Conservation (phyloP, 2,888 invertebrate species). For the Eurytoma californica region DNA sequence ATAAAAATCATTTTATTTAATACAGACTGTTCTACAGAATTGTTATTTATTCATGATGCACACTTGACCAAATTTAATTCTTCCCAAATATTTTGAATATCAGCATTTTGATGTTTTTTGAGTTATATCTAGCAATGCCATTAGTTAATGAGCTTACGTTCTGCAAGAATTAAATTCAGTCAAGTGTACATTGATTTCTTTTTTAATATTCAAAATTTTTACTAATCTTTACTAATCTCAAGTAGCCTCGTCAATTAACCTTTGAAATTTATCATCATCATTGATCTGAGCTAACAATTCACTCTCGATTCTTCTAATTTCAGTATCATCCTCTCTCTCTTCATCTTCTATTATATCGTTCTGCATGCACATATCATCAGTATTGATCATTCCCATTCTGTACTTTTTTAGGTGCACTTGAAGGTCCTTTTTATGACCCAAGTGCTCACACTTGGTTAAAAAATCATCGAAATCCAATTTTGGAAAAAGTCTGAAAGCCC, state of each 20-base stretch:
- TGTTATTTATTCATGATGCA: constrained; percentile 17
- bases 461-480: constrained; percentile 92
- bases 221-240: constrained; percentile 3
- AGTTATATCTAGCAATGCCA: too few species aligned
- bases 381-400: constrained; percentile 79
- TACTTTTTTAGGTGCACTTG: constrained; percentile 83
- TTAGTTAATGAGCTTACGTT: too few species aligned
- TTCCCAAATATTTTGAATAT: too few species aligned
- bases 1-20: constrained; percentile 39
- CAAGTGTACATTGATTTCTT: constrained; percentile 17
- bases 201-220: constrained; percentile 21
- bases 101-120: too few species aligned
- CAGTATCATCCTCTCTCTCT: constrained; percentile 63
- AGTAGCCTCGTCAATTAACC: constrained; percentile 33
- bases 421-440: constrained; percentile 88
- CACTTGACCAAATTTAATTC: too few species aligned
- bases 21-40: background rate
- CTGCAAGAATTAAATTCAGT: too few species aligned
- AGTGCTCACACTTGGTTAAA: constrained; percentile 84
- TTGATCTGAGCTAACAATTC: constrained; percentile 16
- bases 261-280: constrained; percentile 43
- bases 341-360: constrained; percentile 75
- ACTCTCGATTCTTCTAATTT: constrained; percentile 23
- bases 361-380: constrained; percentile 68
- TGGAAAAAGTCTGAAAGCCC: constrained; percentile 95